phyloP scores from a whole-genome alignment of 2,113 vertebrate genomes.

The Dasyornis broadbenti region DNA sequence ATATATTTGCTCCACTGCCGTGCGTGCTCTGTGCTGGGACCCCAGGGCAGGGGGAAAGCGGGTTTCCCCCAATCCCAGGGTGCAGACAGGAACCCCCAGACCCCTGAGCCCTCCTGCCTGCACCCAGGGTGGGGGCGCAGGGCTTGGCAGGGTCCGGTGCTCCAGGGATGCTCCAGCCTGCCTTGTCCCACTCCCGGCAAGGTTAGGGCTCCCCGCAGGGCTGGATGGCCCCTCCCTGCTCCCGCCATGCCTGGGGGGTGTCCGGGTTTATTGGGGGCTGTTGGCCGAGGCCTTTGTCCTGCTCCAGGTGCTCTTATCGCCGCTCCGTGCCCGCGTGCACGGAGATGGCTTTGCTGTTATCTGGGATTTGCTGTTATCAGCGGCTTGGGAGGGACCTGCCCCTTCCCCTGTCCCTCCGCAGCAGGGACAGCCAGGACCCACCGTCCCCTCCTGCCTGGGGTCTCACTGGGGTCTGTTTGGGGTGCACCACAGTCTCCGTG shows the following conservation, averaged over 20 bases:
- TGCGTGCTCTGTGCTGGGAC: neutral
- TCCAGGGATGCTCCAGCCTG: neutral
- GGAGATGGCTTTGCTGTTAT: neutral
- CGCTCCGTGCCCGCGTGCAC: neutral
- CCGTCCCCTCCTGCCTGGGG: neutral
- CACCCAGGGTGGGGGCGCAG: fast-evolving
- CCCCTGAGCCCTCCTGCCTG: neutral
- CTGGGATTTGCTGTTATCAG: neutral
- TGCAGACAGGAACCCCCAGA: too few relatives aligned
- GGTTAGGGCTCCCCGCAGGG: neutral
- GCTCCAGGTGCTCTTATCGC: neutral
- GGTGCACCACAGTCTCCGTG: neutral
- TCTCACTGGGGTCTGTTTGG: neutral
- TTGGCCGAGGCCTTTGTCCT: neutral
- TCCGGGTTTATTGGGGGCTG: neutral
- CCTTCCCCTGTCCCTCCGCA: neutral
- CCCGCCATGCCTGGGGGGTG: neutral
- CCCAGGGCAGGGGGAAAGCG: fast-evolving
- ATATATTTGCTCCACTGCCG: neutral
- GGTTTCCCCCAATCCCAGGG: neutral
- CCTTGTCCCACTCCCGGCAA: neutral
- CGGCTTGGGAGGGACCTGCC: neutral
- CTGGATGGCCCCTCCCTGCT: neutral
- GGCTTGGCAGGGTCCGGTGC: neutral
- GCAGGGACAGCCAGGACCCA: neutral